Base-by-base conservation (phyloP, 2,888 invertebrate species). In the Gonocerus acuteangulatus region DNA sequence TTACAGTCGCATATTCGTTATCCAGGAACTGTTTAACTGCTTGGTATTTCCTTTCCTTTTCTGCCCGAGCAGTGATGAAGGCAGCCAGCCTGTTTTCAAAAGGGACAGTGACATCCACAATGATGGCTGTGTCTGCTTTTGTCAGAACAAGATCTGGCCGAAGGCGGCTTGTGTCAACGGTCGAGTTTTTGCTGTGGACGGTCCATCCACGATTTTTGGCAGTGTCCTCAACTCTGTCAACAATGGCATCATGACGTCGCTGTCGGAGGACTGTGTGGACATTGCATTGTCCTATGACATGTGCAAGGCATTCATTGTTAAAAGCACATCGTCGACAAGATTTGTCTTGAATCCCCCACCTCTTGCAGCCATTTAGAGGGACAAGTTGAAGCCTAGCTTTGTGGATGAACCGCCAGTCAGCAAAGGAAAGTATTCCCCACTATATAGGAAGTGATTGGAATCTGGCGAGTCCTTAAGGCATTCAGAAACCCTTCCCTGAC, bases 321-420 rank as follows among this genome's bases (percentile, higher is more conserved):
- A 47, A 47, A 22, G 2, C 2, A 15, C 27, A 48, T n/a, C 48
- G 13, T 21, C 48, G 18, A 15, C 23, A 23, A 11, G n/a, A 1
- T 18, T 18, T 45, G 7, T 15, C 45, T 19, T 13, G 19, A 23
- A 42, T 11, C 56, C 61, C 19, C 60, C 59, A 32, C 32, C 32
- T 6, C 1, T 32, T 32, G 32, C 11, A 9, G 32, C 32, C 47
- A 21, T 21, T 47, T 7, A 65, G 48, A 1, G 66, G 65, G 7
- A 63, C 56, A 11, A 59, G 45, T 48, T 61, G 59, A 2, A 64
- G 62, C 9, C 62, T 18, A 11, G 64, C 64, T 47, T 52, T 45
- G 62, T 69, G 68, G 16, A 70, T 66, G 58, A 70, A 71, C 7
- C 69, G 54, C 70, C 69, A 70, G 54, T 70, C 70, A 2, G 67